Evolutionary conservation across 2,113 vertebrate species (phyloP).

Genomic region (Indri indri): DNA sequence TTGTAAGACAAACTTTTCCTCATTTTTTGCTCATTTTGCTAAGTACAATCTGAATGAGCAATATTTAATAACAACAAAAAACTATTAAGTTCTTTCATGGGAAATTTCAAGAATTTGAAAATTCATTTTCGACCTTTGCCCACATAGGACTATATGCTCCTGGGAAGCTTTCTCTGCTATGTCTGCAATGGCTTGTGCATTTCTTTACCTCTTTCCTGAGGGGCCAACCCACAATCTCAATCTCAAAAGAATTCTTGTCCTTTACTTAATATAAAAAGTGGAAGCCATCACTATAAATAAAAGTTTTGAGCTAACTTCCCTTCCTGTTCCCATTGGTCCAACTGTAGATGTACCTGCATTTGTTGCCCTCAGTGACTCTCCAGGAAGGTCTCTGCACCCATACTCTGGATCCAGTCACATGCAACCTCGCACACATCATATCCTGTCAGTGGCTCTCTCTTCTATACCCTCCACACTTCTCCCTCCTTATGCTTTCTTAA

Average conservation of each 20-base stretch:
- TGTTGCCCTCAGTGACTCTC: background rate
- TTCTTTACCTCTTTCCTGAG: background rate
- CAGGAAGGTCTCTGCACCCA: too few species aligned
- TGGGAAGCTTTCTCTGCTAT: background rate
- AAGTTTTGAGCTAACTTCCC: background rate
- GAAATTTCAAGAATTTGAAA: background rate
- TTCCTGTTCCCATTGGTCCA: background rate
- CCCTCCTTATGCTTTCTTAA: background rate
- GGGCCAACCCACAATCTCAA: background rate
- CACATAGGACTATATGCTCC: background rate
- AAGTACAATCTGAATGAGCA: background rate
- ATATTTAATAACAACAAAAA: background rate
- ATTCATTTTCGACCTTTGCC: background rate
- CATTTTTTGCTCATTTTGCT: background rate
- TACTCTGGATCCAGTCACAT: background rate
- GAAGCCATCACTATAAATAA: background rate
- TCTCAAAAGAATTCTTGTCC: background rate
- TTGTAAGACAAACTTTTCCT: background rate
- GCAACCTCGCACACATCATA: background rate
- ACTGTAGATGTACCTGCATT: background rate
- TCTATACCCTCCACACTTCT: background rate
- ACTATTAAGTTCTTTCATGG: background rate
- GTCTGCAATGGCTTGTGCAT: too few species aligned
- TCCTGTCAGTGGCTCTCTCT: background rate
- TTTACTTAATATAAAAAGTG: background rate